Percentiles rank a stretch among this genome's conserved stretches.
These are phyloP conservation scores for Pseudomyrmex sp. DNA, from an alignment of 1,140 invertebrate genomes.

Conservation along the genomic window DNA sequence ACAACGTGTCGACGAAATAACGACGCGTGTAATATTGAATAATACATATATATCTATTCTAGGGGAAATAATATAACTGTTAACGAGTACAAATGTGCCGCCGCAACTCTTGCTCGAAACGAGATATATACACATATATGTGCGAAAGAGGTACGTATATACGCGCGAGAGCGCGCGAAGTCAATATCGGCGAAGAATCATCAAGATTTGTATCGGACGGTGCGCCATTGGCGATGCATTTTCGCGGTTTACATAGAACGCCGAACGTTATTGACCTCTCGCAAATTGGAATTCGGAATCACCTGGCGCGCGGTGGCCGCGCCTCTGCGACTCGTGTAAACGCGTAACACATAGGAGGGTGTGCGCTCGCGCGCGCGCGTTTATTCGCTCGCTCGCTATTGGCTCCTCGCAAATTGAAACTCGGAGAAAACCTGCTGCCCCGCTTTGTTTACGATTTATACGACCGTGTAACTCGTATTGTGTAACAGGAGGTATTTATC, in stretches of 20 bases:
- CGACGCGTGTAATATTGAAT: too few species aligned
- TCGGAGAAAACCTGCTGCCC: conserved; percentile 30
- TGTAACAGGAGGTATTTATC: conserved; percentile 55
- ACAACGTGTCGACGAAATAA: too few species aligned
- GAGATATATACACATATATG: too few species aligned
- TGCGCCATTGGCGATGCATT: conserved; percentile 45
- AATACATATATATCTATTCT: too few species aligned
- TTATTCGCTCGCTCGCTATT: neutral
- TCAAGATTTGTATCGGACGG: conserved; percentile 53
- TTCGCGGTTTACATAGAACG: conserved; percentile 58
- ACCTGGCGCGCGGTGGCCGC: conserved; percentile 45
- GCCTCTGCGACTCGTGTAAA: conserved; percentile 46
- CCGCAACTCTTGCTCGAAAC: too few species aligned
- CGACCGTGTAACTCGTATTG: conserved; percentile 52
- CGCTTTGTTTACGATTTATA: conserved; percentile 58
- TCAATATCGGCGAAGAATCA: conserved; percentile 67
- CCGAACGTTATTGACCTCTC: conserved; percentile 33
- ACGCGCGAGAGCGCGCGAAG: conserved; percentile 46
- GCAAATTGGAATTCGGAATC: conserved; percentile 68
- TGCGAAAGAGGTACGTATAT: neutral
- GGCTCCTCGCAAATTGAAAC: conserved; percentile 57
- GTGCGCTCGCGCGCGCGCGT: too few species aligned
- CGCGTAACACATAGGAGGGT: conserved; percentile 56
- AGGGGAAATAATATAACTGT: too few species aligned
- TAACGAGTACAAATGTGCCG: too few species aligned